A percentile compares a stretch with the other conserved stretches of the same genome.
Conservation (phyloP, 1,140 invertebrate genomes). For the Drosophila lacertosa region DNA sequence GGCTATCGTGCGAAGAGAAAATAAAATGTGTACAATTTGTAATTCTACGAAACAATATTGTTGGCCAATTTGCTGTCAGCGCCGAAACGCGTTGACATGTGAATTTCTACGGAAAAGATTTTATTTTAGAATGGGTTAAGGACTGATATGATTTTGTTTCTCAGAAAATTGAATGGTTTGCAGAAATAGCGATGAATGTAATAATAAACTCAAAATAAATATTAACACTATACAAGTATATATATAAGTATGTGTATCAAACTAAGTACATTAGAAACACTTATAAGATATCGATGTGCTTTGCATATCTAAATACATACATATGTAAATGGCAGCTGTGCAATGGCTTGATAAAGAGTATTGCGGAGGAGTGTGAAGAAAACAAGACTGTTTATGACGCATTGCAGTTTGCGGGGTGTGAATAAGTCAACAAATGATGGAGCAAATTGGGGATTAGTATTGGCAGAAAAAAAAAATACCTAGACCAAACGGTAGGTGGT, state of each 20-base stretch:
- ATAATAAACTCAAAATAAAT: not conserved
- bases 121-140: slow-evolving; percentile 25
- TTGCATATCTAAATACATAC: not conserved
- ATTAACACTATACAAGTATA: not conserved
- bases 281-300: not conserved
- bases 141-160: slow-evolving; percentile 22
- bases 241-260: not conserved
- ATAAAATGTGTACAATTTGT: not conserved
- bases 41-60: slow-evolving; percentile 21
- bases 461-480: not conserved
- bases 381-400: slow-evolving; percentile 5
- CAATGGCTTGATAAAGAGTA: not conserved
- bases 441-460: not conserved
- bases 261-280: not conserved
- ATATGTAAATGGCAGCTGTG: not conserved
- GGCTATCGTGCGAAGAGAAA: not conserved
- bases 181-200: slow-evolving; percentile 15
- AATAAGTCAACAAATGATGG: slow-evolving; percentile 16
- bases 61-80: slow-evolving; percentile 9
- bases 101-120: slow-evolving; percentile 36
- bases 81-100: slow-evolving; percentile 21
- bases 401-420: not conserved
- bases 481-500: not conserved
- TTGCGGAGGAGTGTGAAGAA: slow-evolving; percentile 9
- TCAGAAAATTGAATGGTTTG: slow-evolving; percentile 17